Evolutionary conservation across 2,797 vertebrate genomes (phyloP).

Genomic region (Squalus acanthias): DNA sequence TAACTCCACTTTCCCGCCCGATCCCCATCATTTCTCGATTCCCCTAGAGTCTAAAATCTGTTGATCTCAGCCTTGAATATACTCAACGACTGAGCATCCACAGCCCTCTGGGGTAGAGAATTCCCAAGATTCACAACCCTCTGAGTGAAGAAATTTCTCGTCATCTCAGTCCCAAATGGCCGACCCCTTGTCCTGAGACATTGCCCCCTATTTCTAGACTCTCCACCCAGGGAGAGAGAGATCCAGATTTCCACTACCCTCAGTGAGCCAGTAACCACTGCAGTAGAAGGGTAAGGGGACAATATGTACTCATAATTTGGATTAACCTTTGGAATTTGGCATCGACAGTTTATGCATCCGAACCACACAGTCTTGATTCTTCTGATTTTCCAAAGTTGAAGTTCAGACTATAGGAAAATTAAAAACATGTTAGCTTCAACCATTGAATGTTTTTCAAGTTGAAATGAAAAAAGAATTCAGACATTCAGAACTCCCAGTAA

Average conservation of each 20-base stretch:
- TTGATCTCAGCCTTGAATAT: no score
- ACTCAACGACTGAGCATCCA: no score
- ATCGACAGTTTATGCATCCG: not conserved
- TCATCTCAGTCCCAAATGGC: no score
- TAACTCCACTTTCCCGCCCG: no score
- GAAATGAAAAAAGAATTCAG: not conserved
- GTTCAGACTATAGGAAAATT: not conserved
- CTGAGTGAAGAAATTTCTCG: no score
- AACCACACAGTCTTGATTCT: not conserved
- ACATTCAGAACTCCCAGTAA: not conserved
- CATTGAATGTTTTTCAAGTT: not conserved
- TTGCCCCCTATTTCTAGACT: no score
- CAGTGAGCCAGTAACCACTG: not conserved
- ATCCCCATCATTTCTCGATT: no score
- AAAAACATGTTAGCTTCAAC: not conserved
- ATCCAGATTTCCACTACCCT: not conserved
- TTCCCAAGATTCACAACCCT: no score
- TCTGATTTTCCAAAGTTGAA: not conserved
- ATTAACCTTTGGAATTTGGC: constrained; percentile 7
- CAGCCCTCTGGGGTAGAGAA: no score
- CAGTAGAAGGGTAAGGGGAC: not conserved
- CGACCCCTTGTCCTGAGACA: no score
- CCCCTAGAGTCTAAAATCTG: no score
- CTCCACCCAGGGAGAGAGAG: not conserved
- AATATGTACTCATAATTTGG: not conserved